Conservation (phyloP, 2,113 vertebrate species). For the Tilapia sparmanii region DNA sequence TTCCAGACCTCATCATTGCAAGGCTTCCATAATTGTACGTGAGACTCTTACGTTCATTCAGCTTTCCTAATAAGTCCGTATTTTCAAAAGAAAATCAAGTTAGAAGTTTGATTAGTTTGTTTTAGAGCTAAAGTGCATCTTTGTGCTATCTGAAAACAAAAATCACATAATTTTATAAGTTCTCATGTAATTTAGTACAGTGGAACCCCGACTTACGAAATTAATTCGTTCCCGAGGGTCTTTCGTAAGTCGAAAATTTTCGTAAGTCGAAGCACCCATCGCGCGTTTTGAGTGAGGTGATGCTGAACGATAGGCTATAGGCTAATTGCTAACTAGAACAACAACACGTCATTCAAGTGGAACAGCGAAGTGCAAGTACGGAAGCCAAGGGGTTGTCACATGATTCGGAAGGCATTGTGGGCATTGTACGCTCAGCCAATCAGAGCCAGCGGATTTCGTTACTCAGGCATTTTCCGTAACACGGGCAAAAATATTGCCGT, state of each 20-base stretch:
- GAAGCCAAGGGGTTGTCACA: background rate
- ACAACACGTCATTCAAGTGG: background rate
- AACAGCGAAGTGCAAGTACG: background rate
- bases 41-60: background rate
- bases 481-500: background rate
- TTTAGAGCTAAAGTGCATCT: background rate
- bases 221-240: background rate
- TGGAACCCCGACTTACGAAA: background rate
- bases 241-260: background rate
- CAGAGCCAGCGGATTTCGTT: background rate
- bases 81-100: background rate
- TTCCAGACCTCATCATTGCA: background rate
- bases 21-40: background rate
- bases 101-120: background rate
- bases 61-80: background rate
- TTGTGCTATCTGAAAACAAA: background rate
- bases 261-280: background rate
- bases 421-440: background rate
- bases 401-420: background rate
- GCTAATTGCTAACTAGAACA: background rate
- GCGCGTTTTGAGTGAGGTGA: accelerated
- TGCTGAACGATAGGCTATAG: background rate
- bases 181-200: background rate
- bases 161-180: background rate
- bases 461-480: background rate